Conservation (phyloP, 1,140 invertebrate genomes). For the Patella vulgata region DNA sequence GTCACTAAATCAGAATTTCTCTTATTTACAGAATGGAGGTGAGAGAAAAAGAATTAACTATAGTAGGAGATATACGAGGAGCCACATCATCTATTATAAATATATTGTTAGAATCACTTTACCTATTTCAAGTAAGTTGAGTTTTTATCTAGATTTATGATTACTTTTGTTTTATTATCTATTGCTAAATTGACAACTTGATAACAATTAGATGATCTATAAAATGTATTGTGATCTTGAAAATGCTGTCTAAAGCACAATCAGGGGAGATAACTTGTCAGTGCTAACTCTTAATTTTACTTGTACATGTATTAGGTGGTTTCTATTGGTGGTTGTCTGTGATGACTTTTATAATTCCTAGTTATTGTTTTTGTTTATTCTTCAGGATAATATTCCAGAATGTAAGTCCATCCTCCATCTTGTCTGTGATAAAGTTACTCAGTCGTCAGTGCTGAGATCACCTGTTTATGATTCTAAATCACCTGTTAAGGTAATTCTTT, state of each 20-base stretch:
- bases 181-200: too few relatives aligned
- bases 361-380: constrained; percentile 21
- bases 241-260: too few relatives aligned
- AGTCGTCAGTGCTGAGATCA: constrained; percentile 52
- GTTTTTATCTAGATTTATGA: too few relatives aligned
- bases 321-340: too few relatives aligned
- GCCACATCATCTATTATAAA: constrained; percentile 49
- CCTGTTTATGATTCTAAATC: constrained; percentile 50
- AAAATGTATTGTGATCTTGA: too few relatives aligned
- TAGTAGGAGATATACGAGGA: constrained; percentile 55
- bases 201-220: too few relatives aligned
- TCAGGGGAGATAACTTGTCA: neutral
- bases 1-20: too few relatives aligned
- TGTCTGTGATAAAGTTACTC: constrained; percentile 44
- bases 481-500: constrained; percentile 46
- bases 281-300: too few relatives aligned
- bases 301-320: too few relatives aligned
- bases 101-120: constrained; percentile 54
- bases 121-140: constrained; percentile 53
- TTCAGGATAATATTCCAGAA: constrained; percentile 44
- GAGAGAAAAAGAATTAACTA: constrained; percentile 39
- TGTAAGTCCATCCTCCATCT: constrained; percentile 45
- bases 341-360: too few relatives aligned
- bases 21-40: constrained; percentile 44
- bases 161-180: neutral